Evolutionary conservation across 2,797 vertebrate genomes (phyloP), one percentile per base, ranked within the genome.

Genomic region (Carcharodon carcharias): DNA sequence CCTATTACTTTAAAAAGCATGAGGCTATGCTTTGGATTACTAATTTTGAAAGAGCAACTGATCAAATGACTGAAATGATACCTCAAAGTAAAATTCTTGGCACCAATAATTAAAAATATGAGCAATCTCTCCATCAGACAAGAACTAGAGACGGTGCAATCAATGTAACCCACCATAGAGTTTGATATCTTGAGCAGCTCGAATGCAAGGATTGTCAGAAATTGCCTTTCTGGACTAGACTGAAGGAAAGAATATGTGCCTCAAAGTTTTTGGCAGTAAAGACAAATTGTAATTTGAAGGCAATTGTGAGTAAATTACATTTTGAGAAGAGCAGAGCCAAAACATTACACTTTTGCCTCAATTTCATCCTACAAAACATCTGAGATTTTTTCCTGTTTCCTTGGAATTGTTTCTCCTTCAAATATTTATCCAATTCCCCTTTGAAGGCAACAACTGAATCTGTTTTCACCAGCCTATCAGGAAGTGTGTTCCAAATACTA

Each of bases 61-160:
- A 73, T 95, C 67, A 56, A 95, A 56, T 95, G 56, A 71, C 67
- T 50, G 65, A 73, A 95, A 31, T 73, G 94, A 95, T 95, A 95
- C 26, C 50, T 73, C 67, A 95, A 95, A 95, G 40, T 73, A 71
- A 71, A 54, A 56, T 35, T 71, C 26, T 67, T 95, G 45, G 94
- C 69, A 73, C 69, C 69, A 95, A 73, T 73, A 69, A 93, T 73
- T 71, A 73, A 95, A 50, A 56, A 71, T 50, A 71, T 95, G 67
- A 95, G 69, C 67, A 67, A 73, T 73, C 40, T 95, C 50, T 73
- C 67, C 67, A 50, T 71, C 14, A 54, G 94, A 95, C 31, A 4
- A 73, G 67, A 73, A 31, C 9, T 12, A 54, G 69, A 73, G 50
- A 35, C 50, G 45, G 35, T 69, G 63, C 50, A 73, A 95, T 95